A percentile compares a stretch with the other conserved stretches of the same genome.
Evolutionary conservation across 2,797 vertebrate species (phyloP).

Genomic region (Loris lydekkerianus): DNA sequence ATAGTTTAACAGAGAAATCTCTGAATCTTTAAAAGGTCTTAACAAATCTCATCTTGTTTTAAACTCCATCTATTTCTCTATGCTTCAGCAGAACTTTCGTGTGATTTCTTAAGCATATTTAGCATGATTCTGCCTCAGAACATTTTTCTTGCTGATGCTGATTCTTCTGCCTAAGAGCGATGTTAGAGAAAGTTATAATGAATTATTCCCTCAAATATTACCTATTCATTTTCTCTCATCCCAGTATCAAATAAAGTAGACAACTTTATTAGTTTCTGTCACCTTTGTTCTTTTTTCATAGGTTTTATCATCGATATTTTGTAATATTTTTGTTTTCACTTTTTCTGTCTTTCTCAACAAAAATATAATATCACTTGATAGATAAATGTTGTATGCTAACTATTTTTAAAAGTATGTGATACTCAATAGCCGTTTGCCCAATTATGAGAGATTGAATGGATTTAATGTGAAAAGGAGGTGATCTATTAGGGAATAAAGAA

Average conservation of each 20-base stretch:
- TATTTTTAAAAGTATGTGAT: neutral
- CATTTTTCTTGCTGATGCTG: neutral
- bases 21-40: neutral
- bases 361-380: neutral
- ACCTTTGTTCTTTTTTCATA: neutral
- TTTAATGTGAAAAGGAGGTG: neutral
- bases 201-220: neutral
- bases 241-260: neutral
- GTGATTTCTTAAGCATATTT: neutral
- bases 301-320: neutral
- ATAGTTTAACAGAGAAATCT: neutral
- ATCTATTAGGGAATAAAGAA: neutral
- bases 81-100: neutral
- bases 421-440: neutral
- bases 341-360: neutral
- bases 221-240: neutral
- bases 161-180: neutral
- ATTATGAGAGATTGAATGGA: neutral
- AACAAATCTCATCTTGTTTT: neutral
- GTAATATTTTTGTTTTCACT: neutral
- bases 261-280: neutral
- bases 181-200: neutral
- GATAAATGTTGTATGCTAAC: neutral
- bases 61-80: neutral
- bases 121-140: neutral